Evolutionary conservation across 2,797 vertebrate genomes (phyloP), one percentile per base, ranked within the genome.

Genomic region (Serranus cabrilla): DNA sequence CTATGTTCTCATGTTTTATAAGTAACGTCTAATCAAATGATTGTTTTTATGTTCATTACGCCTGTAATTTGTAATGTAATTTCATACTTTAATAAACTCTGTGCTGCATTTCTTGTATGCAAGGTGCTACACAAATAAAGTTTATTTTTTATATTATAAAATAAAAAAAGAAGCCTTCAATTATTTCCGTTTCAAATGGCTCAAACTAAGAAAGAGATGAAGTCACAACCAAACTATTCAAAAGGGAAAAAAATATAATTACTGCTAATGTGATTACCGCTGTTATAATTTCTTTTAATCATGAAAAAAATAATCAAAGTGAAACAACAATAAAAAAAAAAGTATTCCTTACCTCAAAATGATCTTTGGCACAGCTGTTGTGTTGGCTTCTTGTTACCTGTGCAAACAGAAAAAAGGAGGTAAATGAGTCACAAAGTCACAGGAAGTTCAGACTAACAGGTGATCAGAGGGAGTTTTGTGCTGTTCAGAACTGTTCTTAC

Each of bases 341-440:
- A 59, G 21, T 21, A 51, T 37, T 58, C n/a, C 87, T 93, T 90
- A 93, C 92, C 90, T 89, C 71, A 8, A 89, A 80, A 89, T 81
- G 87, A 45, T 87, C 74, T 90, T 91, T 88, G 86, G 82, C 87
- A 87, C 82, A 77, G 67, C 34, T 58, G 57, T 37, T 74, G 81
- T 78, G 83, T 75, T 88, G 89, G 78, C 82, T 90, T 89, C 86
- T 86, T 88, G 79, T 89, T 82, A 88, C 91, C 93, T 94, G 80
- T 37, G 73, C 20, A 74, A 76, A 81, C 14, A 87, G 51, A 72
- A 72, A 18, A 60, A 2, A 72, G 23, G 23, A 23, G 47, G 25
- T 49, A 51, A 63, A 72, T 40, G 58, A 78, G 50, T 34, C 58
- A 58, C 31, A 69, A 40, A 49, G 54, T 57, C 14, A 52, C 67